phyloP scores from a whole-genome alignment of 1,140 invertebrate species.

The Gryon sp. region DNA sequence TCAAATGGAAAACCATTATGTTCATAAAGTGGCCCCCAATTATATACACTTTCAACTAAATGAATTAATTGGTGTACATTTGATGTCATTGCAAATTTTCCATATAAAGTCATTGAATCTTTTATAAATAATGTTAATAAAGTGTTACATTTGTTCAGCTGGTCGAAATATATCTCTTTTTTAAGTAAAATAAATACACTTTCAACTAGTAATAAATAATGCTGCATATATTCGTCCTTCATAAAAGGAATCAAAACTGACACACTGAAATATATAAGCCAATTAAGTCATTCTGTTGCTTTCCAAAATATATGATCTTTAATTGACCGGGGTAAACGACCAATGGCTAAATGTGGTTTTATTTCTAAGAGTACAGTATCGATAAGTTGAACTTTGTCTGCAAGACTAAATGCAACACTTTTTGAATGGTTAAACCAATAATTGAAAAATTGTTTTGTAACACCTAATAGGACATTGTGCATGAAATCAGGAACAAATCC shows the following conservation, averaged over 20 bases:
- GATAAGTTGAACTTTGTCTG: background rate
- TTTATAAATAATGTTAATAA: too few species aligned
- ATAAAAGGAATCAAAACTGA: slow-evolving; percentile 1
- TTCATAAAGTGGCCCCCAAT: slow-evolving; percentile 9
- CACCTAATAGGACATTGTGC: slow-evolving; percentile 16
- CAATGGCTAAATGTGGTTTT: slow-evolving; percentile 12
- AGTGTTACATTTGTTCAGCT: slow-evolving; percentile 1
- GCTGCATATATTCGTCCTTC: background rate
- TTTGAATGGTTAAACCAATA: slow-evolving; percentile 28
- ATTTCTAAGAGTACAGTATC: background rate
- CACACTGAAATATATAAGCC: slow-evolving; percentile 29
- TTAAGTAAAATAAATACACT: slow-evolving; percentile 3
- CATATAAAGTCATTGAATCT: slow-evolving; percentile 9
- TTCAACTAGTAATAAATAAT: slow-evolving; percentile 8
- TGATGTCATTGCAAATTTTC: slow-evolving; percentile 24
- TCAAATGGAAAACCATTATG: too few species aligned
- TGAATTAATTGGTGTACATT: slow-evolving; percentile 49
- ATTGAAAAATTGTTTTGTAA: slow-evolving; percentile 17
- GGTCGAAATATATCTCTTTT: background rate
- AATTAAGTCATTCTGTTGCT: slow-evolving; percentile 23
- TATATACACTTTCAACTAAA: slow-evolving; percentile 8
- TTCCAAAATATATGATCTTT: slow-evolving; percentile 19
- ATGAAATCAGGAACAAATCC: slow-evolving; percentile 28
- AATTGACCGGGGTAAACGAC: slow-evolving; percentile 24
- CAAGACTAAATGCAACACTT: background rate